Evolutionary conservation across 2,797 vertebrate species (phyloP).

Genomic region (Nyctalus aviator): DNA sequence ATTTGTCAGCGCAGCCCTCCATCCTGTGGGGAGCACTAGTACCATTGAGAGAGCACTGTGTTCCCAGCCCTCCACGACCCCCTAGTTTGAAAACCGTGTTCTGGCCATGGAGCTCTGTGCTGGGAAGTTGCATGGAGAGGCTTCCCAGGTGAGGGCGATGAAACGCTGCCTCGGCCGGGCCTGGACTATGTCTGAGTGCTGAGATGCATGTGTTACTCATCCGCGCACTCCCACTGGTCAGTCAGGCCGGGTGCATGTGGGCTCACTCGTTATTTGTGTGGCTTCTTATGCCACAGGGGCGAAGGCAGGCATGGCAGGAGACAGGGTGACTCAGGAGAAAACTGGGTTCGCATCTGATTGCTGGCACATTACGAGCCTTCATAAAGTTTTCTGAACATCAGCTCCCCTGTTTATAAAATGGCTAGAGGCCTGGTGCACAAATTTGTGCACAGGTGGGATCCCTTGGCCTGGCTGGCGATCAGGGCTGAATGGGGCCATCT

Average conservation of each 20-base stretch:
- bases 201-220: not conserved
- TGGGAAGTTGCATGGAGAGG: not conserved
- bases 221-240: not conserved
- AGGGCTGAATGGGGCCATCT: too few species aligned
- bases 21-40: slow-evolving; percentile 9
- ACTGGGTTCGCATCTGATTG: not conserved
- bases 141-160: not conserved
- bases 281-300: not conserved
- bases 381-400: not conserved
- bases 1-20: slow-evolving; percentile 71
- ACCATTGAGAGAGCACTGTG: slow-evolving; percentile 25
- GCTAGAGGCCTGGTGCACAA: too few species aligned
- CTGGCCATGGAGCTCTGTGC: not conserved
- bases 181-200: rapidly evolving
- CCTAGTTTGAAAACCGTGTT: not conserved
- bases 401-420: slow-evolving; percentile 52
- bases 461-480: too few species aligned
- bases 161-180: not conserved
- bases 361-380: not conserved
- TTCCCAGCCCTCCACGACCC: not conserved
- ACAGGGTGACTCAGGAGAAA: not conserved
- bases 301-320: not conserved
- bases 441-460: too few species aligned
- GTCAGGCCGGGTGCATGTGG: not conserved
- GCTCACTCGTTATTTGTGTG: not conserved